Conservation (phyloP, 2,797 vertebrate genomes). For the Gallirallus australis region DNA sequence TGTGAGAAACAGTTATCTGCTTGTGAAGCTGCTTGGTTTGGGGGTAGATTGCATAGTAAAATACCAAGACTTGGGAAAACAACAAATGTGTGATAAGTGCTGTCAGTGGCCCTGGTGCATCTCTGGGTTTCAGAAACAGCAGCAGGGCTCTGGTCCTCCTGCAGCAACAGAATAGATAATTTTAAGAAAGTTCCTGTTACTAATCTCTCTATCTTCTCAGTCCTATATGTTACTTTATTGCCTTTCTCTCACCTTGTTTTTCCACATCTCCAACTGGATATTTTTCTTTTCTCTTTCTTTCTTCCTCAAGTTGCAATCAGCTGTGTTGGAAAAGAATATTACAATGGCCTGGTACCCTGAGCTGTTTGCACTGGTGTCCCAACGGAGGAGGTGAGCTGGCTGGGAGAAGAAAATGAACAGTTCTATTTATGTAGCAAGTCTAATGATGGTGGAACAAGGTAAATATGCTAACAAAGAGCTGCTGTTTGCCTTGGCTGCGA, state of each 20-base stretch:
- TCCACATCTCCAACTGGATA: too few relatives aligned
- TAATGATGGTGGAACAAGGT: neutral
- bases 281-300: neutral
- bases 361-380: neutral
- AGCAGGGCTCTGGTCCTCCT: neutral
- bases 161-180: accelerated
- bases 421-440: neutral
- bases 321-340: neutral
- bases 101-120: neutral
- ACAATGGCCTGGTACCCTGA: neutral
- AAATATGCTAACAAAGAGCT: neutral
- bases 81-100: neutral
- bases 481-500: neutral
- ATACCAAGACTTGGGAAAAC: accelerated
- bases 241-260: neutral
- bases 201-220: neutral
- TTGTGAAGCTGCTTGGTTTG: neutral
- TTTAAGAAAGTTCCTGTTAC: neutral
- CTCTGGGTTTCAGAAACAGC: neutral
- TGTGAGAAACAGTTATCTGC: neutral
- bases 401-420: neutral
- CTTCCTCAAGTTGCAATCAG: neutral
- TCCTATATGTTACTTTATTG: accelerated
- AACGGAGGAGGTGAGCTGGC: neutral
- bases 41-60: neutral